A percentile compares a stretch with the other conserved stretches of the same genome.
phyloP scores from a whole-genome alignment of 2,888 invertebrate genomes.

The Baccha elongata region DNA sequence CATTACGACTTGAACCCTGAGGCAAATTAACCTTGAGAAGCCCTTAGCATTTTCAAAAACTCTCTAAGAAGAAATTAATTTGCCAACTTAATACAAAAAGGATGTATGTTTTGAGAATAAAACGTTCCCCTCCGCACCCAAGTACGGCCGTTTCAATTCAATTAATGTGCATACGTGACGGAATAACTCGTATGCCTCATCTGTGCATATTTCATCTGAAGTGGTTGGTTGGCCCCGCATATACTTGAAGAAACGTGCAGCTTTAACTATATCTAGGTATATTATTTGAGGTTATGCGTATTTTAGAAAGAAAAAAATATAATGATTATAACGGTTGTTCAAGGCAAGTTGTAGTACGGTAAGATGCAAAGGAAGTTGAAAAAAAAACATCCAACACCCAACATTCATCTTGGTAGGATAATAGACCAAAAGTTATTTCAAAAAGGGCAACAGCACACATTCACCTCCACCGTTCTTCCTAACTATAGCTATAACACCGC shows the following conservation, averaged over 20 bases:
- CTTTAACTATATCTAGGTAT: slow-evolving; percentile 10
- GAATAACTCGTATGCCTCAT: slow-evolving; percentile 67
- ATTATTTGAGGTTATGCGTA: slow-evolving; percentile 73
- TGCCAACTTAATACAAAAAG: slow-evolving; percentile 34
- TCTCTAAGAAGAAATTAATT: slow-evolving; percentile 36
- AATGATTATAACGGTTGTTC: slow-evolving; percentile 48
- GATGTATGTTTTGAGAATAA: slow-evolving; percentile 2
- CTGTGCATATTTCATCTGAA: slow-evolving; percentile 67
- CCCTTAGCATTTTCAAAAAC: slow-evolving; percentile 53
- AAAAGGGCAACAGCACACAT: slow-evolving; percentile 30
- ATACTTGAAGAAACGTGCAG: slow-evolving; percentile 42
- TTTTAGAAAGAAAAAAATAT: slow-evolving; percentile 53
- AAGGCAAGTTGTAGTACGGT: slow-evolving; percentile 27
- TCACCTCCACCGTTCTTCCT: slow-evolving; percentile 17
- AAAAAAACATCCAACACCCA: slow-evolving; percentile 20
- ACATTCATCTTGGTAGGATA: slow-evolving; percentile 50
- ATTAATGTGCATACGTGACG: slow-evolving; percentile 73
- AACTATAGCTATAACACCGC: slow-evolving; percentile 36
- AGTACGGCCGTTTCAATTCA: slow-evolving; percentile 62
- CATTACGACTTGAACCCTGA: not conserved
- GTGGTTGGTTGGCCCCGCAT: slow-evolving; percentile 43
- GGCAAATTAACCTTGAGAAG: slow-evolving; percentile 27
- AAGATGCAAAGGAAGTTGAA: slow-evolving; percentile 31
- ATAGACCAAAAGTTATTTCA: slow-evolving; percentile 70
- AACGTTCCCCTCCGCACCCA: not conserved